Evolutionary conservation across 2,113 vertebrate species (phyloP).

Genomic region (Todiramphus chloris): DNA sequence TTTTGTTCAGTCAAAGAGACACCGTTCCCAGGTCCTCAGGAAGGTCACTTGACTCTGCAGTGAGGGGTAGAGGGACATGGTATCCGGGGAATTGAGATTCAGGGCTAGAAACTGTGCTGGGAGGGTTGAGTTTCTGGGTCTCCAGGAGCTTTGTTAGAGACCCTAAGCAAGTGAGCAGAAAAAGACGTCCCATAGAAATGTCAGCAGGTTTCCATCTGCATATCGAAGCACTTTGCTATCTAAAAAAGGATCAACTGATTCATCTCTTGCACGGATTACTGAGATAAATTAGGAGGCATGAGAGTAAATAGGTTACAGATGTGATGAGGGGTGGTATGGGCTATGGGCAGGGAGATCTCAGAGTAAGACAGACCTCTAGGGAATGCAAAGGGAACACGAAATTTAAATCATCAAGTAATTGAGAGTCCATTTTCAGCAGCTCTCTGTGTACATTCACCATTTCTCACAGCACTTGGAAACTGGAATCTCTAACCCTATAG

Average conservation of each 20-base stretch:
- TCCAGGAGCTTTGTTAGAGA: background rate
- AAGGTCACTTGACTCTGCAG: background rate
- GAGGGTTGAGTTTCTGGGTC: background rate
- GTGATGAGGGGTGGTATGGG: background rate
- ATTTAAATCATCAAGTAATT: background rate
- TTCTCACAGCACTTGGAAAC: background rate
- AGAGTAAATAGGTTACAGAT: background rate
- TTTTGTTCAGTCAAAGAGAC: background rate
- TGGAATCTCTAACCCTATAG: background rate
- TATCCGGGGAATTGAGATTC: background rate
- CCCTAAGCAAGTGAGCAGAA: background rate
- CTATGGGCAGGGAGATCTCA: background rate
- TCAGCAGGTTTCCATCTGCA: background rate
- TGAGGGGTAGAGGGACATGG: background rate
- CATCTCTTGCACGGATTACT: background rate
- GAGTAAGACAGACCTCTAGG: background rate
- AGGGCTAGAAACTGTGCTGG: background rate
- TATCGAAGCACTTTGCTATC: background rate
- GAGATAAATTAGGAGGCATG: background rate
- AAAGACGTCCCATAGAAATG: rapidly evolving
- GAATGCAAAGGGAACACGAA: background rate
- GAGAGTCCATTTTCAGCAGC: background rate
- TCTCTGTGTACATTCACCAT: background rate
- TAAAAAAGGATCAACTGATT: background rate
- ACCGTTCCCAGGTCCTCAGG: rapidly evolving